A percentile compares a stretch with the other conserved stretches of the same genome.
These are phyloP conservation scores for Caenorhabditis sulstoni DNA, from an alignment of 2,888 invertebrate genomes.

Conservation along the genomic window DNA sequence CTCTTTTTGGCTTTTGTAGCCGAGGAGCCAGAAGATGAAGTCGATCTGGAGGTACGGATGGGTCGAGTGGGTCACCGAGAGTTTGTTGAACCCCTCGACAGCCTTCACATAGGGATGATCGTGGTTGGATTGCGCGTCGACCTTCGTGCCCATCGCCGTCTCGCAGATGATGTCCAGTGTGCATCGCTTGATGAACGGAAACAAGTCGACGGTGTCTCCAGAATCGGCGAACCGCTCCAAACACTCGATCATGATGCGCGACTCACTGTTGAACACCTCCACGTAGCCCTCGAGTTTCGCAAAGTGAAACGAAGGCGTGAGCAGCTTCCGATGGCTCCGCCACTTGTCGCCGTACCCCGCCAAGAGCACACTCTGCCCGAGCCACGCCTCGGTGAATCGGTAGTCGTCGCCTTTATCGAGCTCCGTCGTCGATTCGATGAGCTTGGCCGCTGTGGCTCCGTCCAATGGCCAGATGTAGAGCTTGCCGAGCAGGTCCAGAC, in stretches of 20 bases:
- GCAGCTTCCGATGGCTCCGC: constrained; percentile 81
- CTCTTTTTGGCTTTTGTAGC: constrained; percentile 14
- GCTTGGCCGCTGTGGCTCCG: constrained; percentile 7
- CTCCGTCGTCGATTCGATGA: constrained; percentile 16
- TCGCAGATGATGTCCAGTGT: constrained; percentile 82
- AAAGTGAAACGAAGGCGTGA: constrained; percentile 83
- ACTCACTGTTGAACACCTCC: constrained; percentile 24
- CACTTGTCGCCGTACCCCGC: constrained; percentile 77
- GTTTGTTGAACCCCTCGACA: constrained; percentile 59
- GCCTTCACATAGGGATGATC: constrained; percentile 71
- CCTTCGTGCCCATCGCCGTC: constrained; percentile 72
- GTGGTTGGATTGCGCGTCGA: constrained; percentile 66
- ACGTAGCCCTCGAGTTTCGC: constrained; percentile 81
- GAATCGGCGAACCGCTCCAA: constrained; percentile 75
- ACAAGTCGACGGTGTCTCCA: constrained; percentile 81
- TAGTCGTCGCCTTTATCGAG: constrained; percentile 22
- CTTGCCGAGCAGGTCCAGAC: constrained; percentile 13
- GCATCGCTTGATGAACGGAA: constrained; percentile 82
- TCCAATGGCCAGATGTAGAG: constrained; percentile 14
- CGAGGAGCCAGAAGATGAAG: not conserved
- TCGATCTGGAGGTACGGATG: constrained; percentile 1
- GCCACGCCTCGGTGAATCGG: constrained; percentile 13
- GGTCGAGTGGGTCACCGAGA: not conserved
- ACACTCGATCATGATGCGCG: constrained; percentile 79
- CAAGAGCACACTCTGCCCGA: constrained; percentile 4